Conservation (phyloP, 2,888 invertebrate genomes). For the Noctua fimbriata region DNA sequence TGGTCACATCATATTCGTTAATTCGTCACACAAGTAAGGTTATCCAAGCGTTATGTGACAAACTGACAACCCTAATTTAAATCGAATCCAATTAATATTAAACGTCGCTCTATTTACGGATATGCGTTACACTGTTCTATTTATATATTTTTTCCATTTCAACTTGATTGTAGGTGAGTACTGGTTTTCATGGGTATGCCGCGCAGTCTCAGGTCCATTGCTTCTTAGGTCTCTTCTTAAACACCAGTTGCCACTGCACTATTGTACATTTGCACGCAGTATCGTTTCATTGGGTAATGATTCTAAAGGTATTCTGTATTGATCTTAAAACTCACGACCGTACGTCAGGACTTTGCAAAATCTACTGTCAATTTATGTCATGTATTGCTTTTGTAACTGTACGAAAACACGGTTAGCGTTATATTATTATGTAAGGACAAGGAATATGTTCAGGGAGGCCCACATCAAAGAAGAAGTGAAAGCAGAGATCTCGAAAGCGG, state of each 20-base stretch:
- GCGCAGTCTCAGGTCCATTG: background rate
- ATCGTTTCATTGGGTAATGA: background rate
- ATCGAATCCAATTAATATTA: constrained; percentile 28
- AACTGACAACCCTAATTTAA: constrained; percentile 29
- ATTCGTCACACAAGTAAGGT: background rate
- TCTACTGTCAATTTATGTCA: background rate
- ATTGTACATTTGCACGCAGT: background rate
- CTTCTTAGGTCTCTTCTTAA: background rate
- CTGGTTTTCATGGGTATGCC: background rate
- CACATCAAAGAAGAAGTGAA: constrained; percentile 22
- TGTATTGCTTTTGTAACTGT: constrained; percentile 11
- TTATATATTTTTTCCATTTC: background rate
- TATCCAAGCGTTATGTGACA: background rate
- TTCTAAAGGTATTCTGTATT: background rate
- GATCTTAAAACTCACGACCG: background rate
- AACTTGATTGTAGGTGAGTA: background rate
- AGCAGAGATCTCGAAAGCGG: constrained; percentile 37
- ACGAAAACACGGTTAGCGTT: constrained; percentile 12
- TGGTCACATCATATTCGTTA: background rate
- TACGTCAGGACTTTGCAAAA: background rate
- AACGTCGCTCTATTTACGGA: constrained; percentile 13
- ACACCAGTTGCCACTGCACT: background rate
- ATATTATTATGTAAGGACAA: constrained; percentile 38
- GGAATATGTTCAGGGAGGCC: constrained; percentile 52
- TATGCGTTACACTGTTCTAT: constrained; percentile 7